phyloP scores from a whole-genome alignment of 2,797 vertebrate genomes.

The Yasuhikotakia modesta region DNA sequence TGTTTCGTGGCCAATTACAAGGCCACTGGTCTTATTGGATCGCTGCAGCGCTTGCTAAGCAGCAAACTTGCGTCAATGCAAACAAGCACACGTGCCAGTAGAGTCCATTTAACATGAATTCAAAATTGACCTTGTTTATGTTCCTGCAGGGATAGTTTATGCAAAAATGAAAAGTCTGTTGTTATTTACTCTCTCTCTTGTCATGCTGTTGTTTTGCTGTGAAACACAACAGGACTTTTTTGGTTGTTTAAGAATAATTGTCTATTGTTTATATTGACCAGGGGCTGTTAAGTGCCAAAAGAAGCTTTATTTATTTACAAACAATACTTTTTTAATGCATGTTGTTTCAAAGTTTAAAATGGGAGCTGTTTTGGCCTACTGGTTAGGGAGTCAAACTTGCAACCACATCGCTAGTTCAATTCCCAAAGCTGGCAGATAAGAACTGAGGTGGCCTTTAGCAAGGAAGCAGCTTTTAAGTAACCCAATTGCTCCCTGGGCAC shows the following conservation, averaged over 20 bases:
- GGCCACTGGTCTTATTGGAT: constrained; percentile 1
- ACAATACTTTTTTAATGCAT: no score
- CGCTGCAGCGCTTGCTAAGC: background rate
- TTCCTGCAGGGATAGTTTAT: background rate
- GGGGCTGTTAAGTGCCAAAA: background rate
- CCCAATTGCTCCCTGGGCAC: no score
- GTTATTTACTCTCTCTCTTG: background rate
- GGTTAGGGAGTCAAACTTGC: no score
- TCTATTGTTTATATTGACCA: background rate
- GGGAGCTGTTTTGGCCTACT: no score
- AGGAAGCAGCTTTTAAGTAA: no score
- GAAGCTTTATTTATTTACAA: no score
- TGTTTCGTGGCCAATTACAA: constrained; percentile 4
- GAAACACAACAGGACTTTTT: background rate
- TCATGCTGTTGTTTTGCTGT: background rate
- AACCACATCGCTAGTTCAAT: no score
- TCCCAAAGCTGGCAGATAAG: no score
- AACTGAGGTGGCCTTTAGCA: no score
- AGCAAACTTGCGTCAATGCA: constrained; percentile 5
- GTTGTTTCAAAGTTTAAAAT: no score
- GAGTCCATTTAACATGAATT: constrained; percentile 11
- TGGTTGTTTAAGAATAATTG: background rate
- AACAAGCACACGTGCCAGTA: background rate
- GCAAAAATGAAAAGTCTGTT: background rate
- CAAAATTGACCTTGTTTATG: background rate